These are phyloP conservation scores for Halichondria panicea DNA, from an alignment of 37 sponge, comb jelly and placozoan species.

Conservation along the genomic window DNA sequence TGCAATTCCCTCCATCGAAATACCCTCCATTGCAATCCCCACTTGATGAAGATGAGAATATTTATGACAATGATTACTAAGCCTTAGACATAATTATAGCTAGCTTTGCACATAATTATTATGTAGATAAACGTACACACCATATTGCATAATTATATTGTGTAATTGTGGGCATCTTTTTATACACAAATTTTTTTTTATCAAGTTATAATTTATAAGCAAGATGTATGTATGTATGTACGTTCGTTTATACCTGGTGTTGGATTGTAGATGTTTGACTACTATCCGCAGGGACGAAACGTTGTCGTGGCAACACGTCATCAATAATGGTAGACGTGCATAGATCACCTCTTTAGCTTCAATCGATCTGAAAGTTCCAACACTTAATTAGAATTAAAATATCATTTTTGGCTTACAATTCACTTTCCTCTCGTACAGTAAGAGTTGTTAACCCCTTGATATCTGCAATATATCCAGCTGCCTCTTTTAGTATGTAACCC, in stretches of 20 bases:
- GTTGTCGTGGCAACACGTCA: conserved; percentile 46
- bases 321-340: conserved; percentile 38
- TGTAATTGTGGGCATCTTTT: too few relatives aligned
- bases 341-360: conserved; percentile 22
- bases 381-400: not conserved
- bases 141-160: too few relatives aligned
- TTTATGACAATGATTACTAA: not conserved
- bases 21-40: too few relatives aligned
- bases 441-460: not conserved
- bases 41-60: too few relatives aligned
- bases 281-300: conserved; percentile 1
- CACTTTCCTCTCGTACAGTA: not conserved
- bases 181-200: too few relatives aligned
- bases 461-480: not conserved
- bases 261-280: conserved; percentile 31
- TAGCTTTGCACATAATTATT: too few relatives aligned
- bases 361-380: not conserved
- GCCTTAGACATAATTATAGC: too few relatives aligned
- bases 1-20: too few relatives aligned
- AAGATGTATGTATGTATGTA: too few relatives aligned
- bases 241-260: conserved; percentile 35
- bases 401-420: not conserved
- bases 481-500: conserved; percentile 47
- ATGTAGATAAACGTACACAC: too few relatives aligned
- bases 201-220: too few relatives aligned